These are phyloP conservation scores for Callinectes sapidus DNA, from an alignment of 2,888 invertebrate species.

Conservation along the genomic window DNA sequence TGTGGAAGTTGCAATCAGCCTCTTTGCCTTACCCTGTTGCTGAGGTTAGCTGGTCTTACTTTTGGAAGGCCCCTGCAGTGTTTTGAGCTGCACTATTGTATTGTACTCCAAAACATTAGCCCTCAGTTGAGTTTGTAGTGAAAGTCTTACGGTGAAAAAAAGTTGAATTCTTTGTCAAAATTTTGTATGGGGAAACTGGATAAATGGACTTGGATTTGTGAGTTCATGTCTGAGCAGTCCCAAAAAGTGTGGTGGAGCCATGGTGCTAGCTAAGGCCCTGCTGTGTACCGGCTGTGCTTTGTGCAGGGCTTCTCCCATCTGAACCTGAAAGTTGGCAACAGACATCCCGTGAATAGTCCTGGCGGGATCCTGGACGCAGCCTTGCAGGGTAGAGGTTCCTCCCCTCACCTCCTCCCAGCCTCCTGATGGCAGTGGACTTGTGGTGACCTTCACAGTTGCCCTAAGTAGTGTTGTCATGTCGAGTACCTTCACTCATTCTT, in stretches of 20 bases:
- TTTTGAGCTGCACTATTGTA: neutral
- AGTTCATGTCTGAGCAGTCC: neutral
- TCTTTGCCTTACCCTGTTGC: constrained; percentile 24
- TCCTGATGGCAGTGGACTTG: neutral
- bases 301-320: neutral
- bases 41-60: neutral
- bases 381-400: neutral
- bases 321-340: neutral
- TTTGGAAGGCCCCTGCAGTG: neutral
- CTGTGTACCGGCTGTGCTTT: constrained; percentile 12
- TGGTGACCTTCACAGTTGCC: neutral
- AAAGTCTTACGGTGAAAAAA: neutral
- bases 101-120: constrained; percentile 12
- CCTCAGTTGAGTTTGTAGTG: neutral
- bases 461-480: too few species aligned
- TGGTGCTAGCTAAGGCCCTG: neutral
- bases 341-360: neutral
- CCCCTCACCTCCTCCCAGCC: neutral
- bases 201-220: neutral
- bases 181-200: neutral
- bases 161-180: neutral
- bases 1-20: constrained; percentile 27
- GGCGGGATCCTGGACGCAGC: neutral
- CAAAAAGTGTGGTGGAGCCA: constrained; percentile 6
- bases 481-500: too few species aligned